Conservation (phyloP, 2,888 invertebrate genomes). For the Catocala sponsa region DNA sequence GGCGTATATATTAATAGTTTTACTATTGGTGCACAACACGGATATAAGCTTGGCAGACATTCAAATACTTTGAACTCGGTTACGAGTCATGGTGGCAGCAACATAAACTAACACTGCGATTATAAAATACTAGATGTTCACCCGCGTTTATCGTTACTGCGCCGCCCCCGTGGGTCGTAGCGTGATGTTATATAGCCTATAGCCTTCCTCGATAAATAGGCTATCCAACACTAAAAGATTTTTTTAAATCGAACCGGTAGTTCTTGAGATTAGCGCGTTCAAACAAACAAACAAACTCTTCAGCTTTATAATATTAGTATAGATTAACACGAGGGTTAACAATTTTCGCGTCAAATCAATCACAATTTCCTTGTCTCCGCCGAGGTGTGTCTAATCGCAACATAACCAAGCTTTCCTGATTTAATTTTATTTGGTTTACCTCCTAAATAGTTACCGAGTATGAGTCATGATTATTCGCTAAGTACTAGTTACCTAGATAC, state of each 20-base stretch:
- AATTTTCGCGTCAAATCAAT: slow-evolving; percentile 36
- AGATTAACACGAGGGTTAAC: slow-evolving; percentile 14
- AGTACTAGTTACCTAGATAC: slow-evolving; percentile 24
- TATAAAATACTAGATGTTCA: too few species aligned
- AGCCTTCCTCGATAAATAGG: too few species aligned
- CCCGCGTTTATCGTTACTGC: too few species aligned
- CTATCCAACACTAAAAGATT: too few species aligned
- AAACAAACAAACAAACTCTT: too few species aligned
- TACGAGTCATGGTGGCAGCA: slow-evolving; percentile 13
- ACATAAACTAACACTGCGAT: slow-evolving; percentile 12
- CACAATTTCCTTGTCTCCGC: slow-evolving; percentile 24
- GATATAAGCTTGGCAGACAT: slow-evolving; percentile 23
- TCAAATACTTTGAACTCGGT: slow-evolving; percentile 23
- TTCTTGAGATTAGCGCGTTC: too few species aligned
- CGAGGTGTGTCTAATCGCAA: slow-evolving; percentile 21
- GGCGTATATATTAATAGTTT: slow-evolving; percentile 11
- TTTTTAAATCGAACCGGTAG: too few species aligned
- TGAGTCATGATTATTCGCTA: slow-evolving; percentile 42
- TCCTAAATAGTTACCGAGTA: slow-evolving; percentile 20
- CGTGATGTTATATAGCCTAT: too few species aligned
- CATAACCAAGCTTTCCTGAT: slow-evolving; percentile 25
- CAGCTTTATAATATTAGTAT: too few species aligned
- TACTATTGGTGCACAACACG: slow-evolving; percentile 15
- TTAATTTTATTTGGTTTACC: slow-evolving; percentile 44
- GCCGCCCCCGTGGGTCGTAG: too few species aligned